These are phyloP conservation scores for Sterna hirundo DNA, from an alignment of 2,113 vertebrate species.

Conservation along the genomic window DNA sequence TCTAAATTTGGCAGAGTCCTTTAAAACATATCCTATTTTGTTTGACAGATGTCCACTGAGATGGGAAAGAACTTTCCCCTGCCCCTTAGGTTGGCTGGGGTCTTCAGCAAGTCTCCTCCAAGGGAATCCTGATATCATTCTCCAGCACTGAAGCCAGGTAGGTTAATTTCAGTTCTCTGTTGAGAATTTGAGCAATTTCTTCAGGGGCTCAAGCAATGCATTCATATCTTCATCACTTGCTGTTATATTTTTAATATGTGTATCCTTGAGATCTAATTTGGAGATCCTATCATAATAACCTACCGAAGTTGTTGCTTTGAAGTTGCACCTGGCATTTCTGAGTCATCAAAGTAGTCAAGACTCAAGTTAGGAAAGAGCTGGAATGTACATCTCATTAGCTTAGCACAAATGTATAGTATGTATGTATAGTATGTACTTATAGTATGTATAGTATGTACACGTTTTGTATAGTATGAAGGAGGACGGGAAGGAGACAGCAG, in stretches of 20 bases:
- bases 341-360: neutral
- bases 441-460: too few species aligned
- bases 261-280: neutral
- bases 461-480: neutral
- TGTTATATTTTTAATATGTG: neutral
- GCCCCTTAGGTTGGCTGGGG: neutral
- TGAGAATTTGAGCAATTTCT: neutral
- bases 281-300: neutral
- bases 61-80: neutral
- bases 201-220: neutral
- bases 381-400: neutral
- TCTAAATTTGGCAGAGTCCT: conserved; percentile 1
- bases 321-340: neutral
- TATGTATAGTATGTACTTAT: too few species aligned
- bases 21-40: neutral
- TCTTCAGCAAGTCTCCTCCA: neutral
- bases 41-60: neutral
- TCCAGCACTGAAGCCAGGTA: neutral
- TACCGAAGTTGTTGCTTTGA: neutral
- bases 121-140: neutral
- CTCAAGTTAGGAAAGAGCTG: neutral
- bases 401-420: too few species aligned
- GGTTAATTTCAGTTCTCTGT: neutral
- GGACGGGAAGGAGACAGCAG: neutral
- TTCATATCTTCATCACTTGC: neutral